Evolutionary conservation across 2,888 invertebrate genomes (phyloP).

Genomic region (Patella caerulea): DNA sequence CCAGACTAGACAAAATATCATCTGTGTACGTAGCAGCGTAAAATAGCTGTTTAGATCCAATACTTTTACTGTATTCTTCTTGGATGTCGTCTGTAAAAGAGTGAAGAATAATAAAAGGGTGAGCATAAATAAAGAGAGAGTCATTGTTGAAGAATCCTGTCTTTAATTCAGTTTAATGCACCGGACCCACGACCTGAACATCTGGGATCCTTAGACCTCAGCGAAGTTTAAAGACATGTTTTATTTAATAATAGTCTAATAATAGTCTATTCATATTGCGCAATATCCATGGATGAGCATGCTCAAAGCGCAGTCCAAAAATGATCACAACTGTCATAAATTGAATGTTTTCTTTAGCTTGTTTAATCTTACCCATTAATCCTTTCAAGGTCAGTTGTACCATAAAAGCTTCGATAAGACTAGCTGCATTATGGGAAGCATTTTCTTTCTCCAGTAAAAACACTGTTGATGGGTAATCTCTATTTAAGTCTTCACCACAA

Average conservation of each 20-base stretch:
- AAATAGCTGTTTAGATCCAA: slow-evolving; percentile 52
- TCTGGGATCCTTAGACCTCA: not conserved
- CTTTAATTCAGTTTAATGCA: not conserved
- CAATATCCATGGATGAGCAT: too few relatives aligned
- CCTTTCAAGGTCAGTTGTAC: slow-evolving; percentile 61
- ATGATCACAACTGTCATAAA: too few relatives aligned
- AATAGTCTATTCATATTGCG: too few relatives aligned
- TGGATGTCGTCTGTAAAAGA: slow-evolving; percentile 42
- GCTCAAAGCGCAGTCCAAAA: too few relatives aligned
- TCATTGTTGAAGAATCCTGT: not conserved
- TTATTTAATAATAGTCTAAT: too few relatives aligned
- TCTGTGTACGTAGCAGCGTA: slow-evolving; percentile 59
- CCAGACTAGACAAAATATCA: slow-evolving; percentile 49
- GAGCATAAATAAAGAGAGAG: not conserved
- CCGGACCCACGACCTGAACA: too few relatives aligned
- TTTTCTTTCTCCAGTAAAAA: slow-evolving; percentile 65
- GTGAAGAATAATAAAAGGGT: not conserved
- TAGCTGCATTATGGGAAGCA: slow-evolving; percentile 59
- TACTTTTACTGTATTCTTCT: slow-evolving; percentile 3
- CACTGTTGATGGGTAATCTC: slow-evolving; percentile 54
- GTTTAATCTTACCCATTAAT: slow-evolving; percentile 52
- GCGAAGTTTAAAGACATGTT: not conserved
- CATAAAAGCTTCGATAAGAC: slow-evolving; percentile 66
- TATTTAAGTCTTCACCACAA: slow-evolving; percentile 11
- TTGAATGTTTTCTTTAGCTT: not conserved